A percentile compares a stretch with the other conserved stretches of the same genome.
Evolutionary conservation across 1,140 invertebrate genomes (phyloP).

Genomic region (Pseudomyrmex sp.): DNA sequence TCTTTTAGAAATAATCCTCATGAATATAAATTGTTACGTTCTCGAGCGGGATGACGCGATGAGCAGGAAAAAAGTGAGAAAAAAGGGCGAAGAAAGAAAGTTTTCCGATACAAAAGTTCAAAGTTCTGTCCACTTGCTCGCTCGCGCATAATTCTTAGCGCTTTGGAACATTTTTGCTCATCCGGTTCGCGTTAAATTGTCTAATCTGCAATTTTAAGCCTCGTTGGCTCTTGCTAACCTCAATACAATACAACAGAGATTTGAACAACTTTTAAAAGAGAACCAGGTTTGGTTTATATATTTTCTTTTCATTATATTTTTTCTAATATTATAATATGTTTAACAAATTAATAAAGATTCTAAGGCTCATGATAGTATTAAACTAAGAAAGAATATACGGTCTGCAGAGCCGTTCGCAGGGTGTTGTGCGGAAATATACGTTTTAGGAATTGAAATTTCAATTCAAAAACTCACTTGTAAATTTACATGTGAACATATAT

Average conservation of each 20-base stretch:
- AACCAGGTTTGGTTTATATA: background rate
- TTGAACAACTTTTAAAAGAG: slow-evolving; percentile 14
- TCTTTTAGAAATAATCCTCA: slow-evolving; percentile 69
- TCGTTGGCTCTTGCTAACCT: slow-evolving; percentile 8
- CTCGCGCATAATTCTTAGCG: slow-evolving; percentile 48
- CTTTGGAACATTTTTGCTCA: slow-evolving; percentile 47
- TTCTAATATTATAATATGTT: too few species aligned
- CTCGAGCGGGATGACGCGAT: slow-evolving; percentile 52
- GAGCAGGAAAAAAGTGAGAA: slow-evolving; percentile 38
- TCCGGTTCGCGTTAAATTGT: slow-evolving; percentile 18
- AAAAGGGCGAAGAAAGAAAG: slow-evolving; percentile 47
- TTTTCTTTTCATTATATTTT: too few species aligned
- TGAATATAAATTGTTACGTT: slow-evolving; percentile 74
- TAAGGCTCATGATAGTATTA: too few species aligned
- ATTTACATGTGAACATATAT: too few species aligned
- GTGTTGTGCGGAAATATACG: too few species aligned
- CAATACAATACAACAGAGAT: background rate
- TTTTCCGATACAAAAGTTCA: slow-evolving; percentile 65
- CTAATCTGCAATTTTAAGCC: slow-evolving; percentile 38
- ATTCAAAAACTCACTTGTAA: too few species aligned
- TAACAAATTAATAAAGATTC: too few species aligned
- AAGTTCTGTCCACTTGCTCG: slow-evolving; percentile 55
- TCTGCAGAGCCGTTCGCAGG: too few species aligned
- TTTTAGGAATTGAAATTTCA: too few species aligned
- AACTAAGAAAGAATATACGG: too few species aligned